phyloP scores from a whole-genome alignment of 2,113 vertebrate species.

The Oxyura jamaicensis region DNA sequence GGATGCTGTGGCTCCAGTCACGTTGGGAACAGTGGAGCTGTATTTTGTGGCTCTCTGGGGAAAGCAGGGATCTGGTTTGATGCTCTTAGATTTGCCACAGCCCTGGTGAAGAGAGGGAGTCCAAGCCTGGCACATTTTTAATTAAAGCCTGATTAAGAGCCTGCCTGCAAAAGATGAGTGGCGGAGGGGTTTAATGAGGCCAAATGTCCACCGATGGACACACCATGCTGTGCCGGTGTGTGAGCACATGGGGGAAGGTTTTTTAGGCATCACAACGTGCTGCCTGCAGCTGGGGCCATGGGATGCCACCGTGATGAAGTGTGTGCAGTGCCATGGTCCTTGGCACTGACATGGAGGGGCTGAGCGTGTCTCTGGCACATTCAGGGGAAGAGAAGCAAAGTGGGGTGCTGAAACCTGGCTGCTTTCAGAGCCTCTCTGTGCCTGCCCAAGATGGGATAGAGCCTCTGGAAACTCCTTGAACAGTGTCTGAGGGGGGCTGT shows the following conservation, averaged over 20 bases:
- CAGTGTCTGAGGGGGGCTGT: not conserved
- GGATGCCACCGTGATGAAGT: not conserved
- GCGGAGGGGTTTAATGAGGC: fast-evolving
- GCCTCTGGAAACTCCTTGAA: not conserved
- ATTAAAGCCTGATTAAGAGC: not conserved
- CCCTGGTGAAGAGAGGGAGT: not conserved
- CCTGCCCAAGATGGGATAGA: not conserved
- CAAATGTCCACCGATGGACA: fast-evolving
- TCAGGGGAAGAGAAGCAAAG: not conserved
- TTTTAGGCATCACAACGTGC: fast-evolving
- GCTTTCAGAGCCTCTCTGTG: not conserved
- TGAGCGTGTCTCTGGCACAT: not conserved
- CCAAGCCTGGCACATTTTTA: not conserved
- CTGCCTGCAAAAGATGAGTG: not conserved
- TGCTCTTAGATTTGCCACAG: not conserved
- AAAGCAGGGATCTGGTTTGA: not conserved
- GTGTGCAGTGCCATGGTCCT: not conserved
- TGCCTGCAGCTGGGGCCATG: fast-evolving
- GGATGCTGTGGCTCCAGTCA: not conserved
- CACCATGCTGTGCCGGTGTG: fast-evolving
- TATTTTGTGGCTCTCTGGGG: not conserved
- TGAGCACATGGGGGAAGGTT: not conserved
- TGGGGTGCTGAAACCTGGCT: fast-evolving
- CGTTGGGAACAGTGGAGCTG: fast-evolving
- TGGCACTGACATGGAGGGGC: not conserved